Evolutionary conservation across 2,113 vertebrate genomes (phyloP).

Genomic region (Chinchilla lanigera): DNA sequence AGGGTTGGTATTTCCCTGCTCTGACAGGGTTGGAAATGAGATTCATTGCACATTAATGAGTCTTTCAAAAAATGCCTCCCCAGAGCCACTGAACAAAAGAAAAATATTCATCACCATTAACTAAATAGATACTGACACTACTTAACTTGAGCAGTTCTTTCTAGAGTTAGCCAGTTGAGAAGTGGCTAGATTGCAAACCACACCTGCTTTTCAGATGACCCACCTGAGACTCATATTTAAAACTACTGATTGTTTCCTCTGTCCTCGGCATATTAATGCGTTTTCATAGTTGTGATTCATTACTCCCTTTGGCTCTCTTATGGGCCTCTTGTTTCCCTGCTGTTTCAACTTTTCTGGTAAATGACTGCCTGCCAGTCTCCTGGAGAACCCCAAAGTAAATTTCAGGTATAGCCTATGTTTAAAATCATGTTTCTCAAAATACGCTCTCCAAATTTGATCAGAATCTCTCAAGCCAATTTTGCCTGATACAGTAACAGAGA

Average conservation of each 20-base stretch:
- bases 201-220: not conserved
- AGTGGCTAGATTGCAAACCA: constrained; percentile 1
- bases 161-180: constrained; percentile 35
- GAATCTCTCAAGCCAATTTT: constrained; percentile 54
- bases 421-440: constrained; percentile 42
- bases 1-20: not conserved
- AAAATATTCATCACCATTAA: constrained; percentile 17
- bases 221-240: constrained; percentile 50
- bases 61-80: not conserved
- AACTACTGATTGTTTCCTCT: constrained; percentile 69
- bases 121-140: constrained; percentile 9
- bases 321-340: constrained; percentile 61
- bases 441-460: not conserved
- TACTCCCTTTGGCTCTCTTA: constrained; percentile 49
- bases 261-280: constrained; percentile 68
- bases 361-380: constrained; percentile 7
- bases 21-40: not conserved
- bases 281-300: constrained; percentile 58
- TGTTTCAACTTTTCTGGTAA: constrained; percentile 38
- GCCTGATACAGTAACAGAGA: constrained; percentile 19
- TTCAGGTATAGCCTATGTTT: constrained; percentile 40
- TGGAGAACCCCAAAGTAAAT: constrained; percentile 53
- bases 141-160: not conserved
- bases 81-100: not conserved
- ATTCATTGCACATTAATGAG: constrained; percentile 5